Evolutionary conservation across 1,140 invertebrate genomes (phyloP).

Genomic region (Sycophila sp.): DNA sequence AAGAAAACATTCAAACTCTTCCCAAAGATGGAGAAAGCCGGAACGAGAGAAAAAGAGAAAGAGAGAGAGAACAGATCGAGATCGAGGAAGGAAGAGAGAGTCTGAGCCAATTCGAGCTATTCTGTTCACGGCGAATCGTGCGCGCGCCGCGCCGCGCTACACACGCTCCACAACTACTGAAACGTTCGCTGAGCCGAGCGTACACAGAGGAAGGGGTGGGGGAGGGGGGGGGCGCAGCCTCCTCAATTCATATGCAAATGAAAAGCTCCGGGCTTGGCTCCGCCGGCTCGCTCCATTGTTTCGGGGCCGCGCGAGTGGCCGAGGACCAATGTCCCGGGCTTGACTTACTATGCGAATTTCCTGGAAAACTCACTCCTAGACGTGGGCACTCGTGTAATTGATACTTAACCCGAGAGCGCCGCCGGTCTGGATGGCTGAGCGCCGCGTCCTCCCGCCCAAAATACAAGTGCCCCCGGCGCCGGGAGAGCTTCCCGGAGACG

Average conservation of each 20-base stretch:
- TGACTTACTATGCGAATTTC: conserved; percentile 66
- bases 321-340: conserved; percentile 57
- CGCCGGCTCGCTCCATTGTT: conserved; percentile 55
- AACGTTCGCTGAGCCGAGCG: conserved; percentile 1
- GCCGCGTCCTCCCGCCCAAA: too few species aligned
- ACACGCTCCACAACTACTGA: conserved; percentile 25
- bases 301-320: conserved; percentile 37
- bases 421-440: conserved; percentile 13
- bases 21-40: not conserved
- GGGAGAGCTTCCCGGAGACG: too few species aligned
- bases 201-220: conserved; percentile 14
- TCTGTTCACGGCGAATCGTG: conserved; percentile 33
- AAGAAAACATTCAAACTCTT: not conserved
- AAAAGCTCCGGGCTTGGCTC: conserved; percentile 51
- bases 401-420: conserved; percentile 56
- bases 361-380: conserved; percentile 57
- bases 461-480: too few species aligned
- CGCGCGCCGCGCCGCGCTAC: conserved; percentile 29
- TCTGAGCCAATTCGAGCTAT: conserved; percentile 50
- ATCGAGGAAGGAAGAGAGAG: not conserved
- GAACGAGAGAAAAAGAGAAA: not conserved
- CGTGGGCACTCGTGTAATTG: conserved; percentile 58
- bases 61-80: not conserved
- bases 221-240: too few species aligned
- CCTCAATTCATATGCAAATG: conserved; percentile 66